Percentiles rank a stretch among this genome's conserved stretches.
These are phyloP conservation scores for Danio rerio DNA, from an alignment of 2,113 vertebrate species.

Conservation along the genomic window GRCz12tu NC_133185.1:40931001-40931500, in stretches of 20 bases:
- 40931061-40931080: too few species aligned
- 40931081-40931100: too few species aligned
- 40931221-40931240: background rate
- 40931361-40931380: background rate
- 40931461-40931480: background rate
- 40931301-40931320: background rate
- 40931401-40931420: background rate
- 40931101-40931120: too few species aligned
- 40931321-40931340: slow-evolving; percentile 5
- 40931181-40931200: background rate
- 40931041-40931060: too few species aligned
- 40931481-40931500: background rate
- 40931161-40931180: too few species aligned
- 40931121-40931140: too few species aligned
- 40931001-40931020: too few species aligned
- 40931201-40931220: background rate
- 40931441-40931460: background rate
- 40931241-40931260: background rate
- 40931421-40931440: background rate
- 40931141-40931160: too few species aligned
- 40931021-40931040: too few species aligned
- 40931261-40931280: background rate
- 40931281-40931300: background rate
- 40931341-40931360: background rate
- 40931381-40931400: background rate